A percentile compares a stretch with the other conserved stretches of the same genome.
phyloP scores from a whole-genome alignment of 37 sponge, comb jelly and placozoan species.

The Aphrocallistes beatrix region DNA sequence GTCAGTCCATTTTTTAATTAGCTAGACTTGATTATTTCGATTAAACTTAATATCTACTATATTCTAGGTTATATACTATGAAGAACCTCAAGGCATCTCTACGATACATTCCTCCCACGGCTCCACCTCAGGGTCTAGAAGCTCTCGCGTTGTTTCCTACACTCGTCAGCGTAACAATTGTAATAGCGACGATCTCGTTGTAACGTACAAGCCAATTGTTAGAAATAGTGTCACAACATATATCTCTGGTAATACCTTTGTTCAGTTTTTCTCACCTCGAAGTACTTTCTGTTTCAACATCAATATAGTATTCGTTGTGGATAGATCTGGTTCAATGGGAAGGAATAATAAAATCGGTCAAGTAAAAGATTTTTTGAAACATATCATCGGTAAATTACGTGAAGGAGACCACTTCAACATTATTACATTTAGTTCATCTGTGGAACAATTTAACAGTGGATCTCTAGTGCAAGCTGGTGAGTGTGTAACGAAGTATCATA shows the following conservation, averaged over 20 bases:
- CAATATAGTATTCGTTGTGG: neutral
- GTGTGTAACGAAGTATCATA: too few relatives aligned
- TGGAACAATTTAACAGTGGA: neutral
- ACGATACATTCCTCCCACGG: neutral
- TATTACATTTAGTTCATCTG: neutral
- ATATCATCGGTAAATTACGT: neutral
- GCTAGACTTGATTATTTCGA: too few relatives aligned
- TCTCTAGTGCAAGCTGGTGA: neutral
- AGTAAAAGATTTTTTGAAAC: neutral
- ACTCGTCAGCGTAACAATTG: neutral
- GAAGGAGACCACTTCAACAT: neutral
- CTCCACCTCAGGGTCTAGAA: neutral
- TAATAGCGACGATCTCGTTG: neutral
- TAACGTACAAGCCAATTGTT: neutral
- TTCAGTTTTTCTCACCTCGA: neutral
- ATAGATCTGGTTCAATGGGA: neutral
- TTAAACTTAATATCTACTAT: too few relatives aligned
- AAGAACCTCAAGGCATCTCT: neutral
- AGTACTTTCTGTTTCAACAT: neutral
- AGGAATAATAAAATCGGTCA: neutral
- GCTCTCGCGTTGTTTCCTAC: neutral
- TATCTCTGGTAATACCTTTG: neutral
- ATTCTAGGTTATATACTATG: neutral
- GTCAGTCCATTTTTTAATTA: neutral
- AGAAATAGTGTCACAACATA: neutral